Evolutionary conservation across 2,797 vertebrate genomes (phyloP), one percentile per base, ranked within the genome.

Genomic region (Cheirogaleus major): DNA sequence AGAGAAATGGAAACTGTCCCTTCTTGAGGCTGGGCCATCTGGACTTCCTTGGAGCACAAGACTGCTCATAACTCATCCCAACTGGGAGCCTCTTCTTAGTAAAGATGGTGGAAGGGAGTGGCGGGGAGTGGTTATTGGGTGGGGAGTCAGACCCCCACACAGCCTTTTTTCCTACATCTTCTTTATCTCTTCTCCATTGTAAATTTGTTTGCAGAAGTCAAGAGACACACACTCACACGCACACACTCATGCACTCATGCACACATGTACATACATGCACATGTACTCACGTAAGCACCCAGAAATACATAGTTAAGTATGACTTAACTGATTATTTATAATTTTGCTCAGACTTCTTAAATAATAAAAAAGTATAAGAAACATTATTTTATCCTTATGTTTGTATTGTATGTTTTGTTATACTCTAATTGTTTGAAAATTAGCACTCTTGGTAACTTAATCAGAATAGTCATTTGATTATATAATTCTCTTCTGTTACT

Each of bases 361-460:
- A n/a, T 85, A 45, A 35, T 91, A 41, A 63, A 75, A 15, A 78
- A 78, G 23, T 25, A 15, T 18, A 61, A 61, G 76, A 87, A 88
- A 55, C 32, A 25, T 41, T 84, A 35, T n/a, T 27, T 83, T 80
- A n/a, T n/a, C 32, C 32, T 65, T n/a, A 18, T 17, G 32, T 65
- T 65, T n/a, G 17, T 69, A 25, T 41, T 45, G 25, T 70, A 20
- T 95, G 38, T 87, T 79, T 65, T 38, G 45, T 73, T 63, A 55
- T 57, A n/a, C 45, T 57, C n/a, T 52, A 25, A 52, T 65, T 50
- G 32, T 41, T 84, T 95, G 61, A 78, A 86, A 94, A 82, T 81
- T 50, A 73, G 27, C 18, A 35, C 35, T 81, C 81, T 89, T 79
- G 22, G 25, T 76, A 55, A 59, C 9, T 59, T 67, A 59, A 89